Base-by-base conservation (phyloP, 2,888 invertebrate species). In the Microchrysa polita region DNA sequence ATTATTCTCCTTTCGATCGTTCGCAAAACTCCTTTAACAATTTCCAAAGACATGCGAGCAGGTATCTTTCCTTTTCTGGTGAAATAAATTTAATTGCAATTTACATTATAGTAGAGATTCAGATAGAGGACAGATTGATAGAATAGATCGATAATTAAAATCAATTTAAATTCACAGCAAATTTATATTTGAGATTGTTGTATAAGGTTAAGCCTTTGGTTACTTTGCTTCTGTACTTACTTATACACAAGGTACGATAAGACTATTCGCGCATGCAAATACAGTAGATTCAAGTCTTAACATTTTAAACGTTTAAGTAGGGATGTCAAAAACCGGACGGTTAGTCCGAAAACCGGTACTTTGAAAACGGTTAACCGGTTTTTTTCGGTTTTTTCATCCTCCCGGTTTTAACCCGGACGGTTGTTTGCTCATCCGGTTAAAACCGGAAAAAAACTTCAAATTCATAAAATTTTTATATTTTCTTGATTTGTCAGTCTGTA, bases 131-230 rank as follows among this genome's bases (percentile, higher is more conserved):
- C 73, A 67, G 65, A 42, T 73, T 59, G 73, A 65, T 73, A 20
- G 67, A 73, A 73, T 65, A 42, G 22, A 42, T 22, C 55, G 65
- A 73, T 73, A 73, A 73, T 73, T 73, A 67, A 73, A 73, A 65
- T 67, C 63, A 73, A 55, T 65, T 73, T 55, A 57, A 73, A 73
- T 52, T 65, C 34, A 65, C 69, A 55, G 69, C 55, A 69, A 69
- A 69, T 69, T 65, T 65, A 65, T 65, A 48, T 65, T 65, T 65
- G 20, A 65, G 65, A 65, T 65, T 48, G 48, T 52, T n/a, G n/a
- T n/a, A n/a, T n/a, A 16, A 20, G n/a, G 20, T 23, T 34, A 12
- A 53, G 44, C 27, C 48, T 18, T 34, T 20, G 20, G 34, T 53
- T 34, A 34, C 4, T 5, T 2, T 34, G 27, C n/a, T n/a, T n/a